phyloP scores from a whole-genome alignment of 2,888 invertebrate species.

The Phania funesta region DNA sequence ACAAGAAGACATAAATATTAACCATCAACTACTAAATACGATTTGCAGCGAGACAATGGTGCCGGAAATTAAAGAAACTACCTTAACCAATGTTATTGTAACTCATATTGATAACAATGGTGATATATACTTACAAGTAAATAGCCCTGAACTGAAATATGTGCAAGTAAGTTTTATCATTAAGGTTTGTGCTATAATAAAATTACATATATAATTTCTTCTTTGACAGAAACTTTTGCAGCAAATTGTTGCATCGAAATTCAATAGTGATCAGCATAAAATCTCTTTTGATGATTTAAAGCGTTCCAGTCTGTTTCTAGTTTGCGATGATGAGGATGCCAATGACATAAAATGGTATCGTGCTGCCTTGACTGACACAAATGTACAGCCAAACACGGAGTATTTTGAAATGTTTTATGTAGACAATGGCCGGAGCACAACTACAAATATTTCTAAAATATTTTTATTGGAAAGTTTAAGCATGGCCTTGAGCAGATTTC shows the following conservation, averaged over 20 bases:
- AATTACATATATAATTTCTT: background rate
- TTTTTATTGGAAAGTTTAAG: conserved; percentile 82
- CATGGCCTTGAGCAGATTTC: conserved; percentile 82
- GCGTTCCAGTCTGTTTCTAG: conserved; percentile 81
- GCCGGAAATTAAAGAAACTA: conserved; percentile 75
- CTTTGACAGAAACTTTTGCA: conserved; percentile 71
- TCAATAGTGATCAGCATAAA: conserved; percentile 76
- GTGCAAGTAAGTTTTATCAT: conserved; percentile 71
- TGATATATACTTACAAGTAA: conserved; percentile 77
- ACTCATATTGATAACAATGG: conserved; percentile 77
- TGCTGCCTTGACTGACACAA: conserved; percentile 78
- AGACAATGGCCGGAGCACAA: conserved; percentile 82
- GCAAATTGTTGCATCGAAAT: conserved; percentile 74
- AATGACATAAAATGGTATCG: conserved; percentile 80
- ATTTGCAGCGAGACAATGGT: conserved; percentile 79
- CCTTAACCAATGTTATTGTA: conserved; percentile 75
- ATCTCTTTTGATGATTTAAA: conserved; percentile 74
- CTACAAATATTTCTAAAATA: conserved; percentile 79
- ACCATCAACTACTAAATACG: conserved; percentile 83
- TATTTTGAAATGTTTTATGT: conserved; percentile 81
- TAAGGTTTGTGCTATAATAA: background rate
- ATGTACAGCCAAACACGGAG: conserved; percentile 71
- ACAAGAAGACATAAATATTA: conserved; percentile 84
- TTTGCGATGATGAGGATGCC: conserved; percentile 76
- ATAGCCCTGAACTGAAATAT: conserved; percentile 76